phyloP scores from a whole-genome alignment of 2,797 vertebrate genomes.

The Danio jaintianensis region DNA sequence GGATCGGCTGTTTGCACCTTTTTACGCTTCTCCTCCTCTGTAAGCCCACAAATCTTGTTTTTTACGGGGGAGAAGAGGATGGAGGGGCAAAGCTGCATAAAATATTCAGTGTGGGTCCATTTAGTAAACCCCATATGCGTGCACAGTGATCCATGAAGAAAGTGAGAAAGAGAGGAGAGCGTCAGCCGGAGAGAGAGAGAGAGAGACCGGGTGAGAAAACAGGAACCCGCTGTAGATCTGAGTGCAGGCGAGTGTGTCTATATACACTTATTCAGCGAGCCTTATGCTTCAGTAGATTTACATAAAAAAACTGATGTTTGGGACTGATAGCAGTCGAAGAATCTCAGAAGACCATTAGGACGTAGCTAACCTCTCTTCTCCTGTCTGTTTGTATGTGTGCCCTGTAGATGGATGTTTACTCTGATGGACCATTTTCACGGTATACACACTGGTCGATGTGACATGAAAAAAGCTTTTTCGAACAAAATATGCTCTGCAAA shows the following conservation, averaged over 20 bases:
- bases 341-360: conserved; percentile 19
- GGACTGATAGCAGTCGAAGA: conserved; percentile 3
- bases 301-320: conserved; percentile 18
- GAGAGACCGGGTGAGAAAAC: conserved; percentile 11
- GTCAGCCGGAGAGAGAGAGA: background rate
- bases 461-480: background rate
- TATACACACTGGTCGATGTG: background rate
- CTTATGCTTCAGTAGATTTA: conserved; percentile 41
- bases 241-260: background rate
- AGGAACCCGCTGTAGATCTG: conserved; percentile 8
- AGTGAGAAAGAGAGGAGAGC: conserved; percentile 55
- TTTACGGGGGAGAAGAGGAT: conserved; percentile 52
- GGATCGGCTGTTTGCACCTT: conserved; percentile 64
- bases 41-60: conserved; percentile 65
- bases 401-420: background rate
- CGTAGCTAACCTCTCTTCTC: background rate
- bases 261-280: background rate
- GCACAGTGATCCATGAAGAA: conserved; percentile 68
- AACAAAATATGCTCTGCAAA: conserved; percentile 5
- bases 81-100: conserved; percentile 58
- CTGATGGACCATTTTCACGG: background rate
- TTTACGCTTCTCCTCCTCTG: conserved; percentile 49
- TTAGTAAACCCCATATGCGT: conserved; percentile 72
- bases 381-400: background rate
- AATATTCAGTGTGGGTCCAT: conserved; percentile 78